Base-by-base conservation (phyloP, 2,797 vertebrate genomes). In the Denticeps clupeoides region DNA sequence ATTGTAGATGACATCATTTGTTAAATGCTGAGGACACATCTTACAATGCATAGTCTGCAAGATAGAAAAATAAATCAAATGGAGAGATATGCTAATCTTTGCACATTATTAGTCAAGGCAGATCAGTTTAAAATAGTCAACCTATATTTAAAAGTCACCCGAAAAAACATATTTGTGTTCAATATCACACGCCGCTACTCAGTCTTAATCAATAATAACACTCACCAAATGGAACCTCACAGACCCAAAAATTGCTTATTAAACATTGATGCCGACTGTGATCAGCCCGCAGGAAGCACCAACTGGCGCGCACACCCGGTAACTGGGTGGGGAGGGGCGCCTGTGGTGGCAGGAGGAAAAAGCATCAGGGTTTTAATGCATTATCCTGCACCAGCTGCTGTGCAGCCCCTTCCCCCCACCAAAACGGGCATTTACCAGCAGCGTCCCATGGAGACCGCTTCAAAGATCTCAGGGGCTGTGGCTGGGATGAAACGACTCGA, bases 301-400 rank as follows among this genome's bases (percentile, higher is more conserved):
- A 61, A 24, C 25, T 25, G 25, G 18, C 19, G 18, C 18, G 18
- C 18, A 19, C 18, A 19, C 18, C 18, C 18, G 47, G 64, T 50
- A 67, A 26, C 7, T 9, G 16, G 40, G 18, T 49, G 45, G 41
- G 61, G 62, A 53, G 43, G 12, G 7, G 22, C 47, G 47, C 54
- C 55, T 51, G 67, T 47, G 51, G 47, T 40, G 42, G 48, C 38
- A 75, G 69, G 67, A 70, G 53, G 65, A 77, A 75, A 78, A 79
- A 80, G 72, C 68, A 75, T 70, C 65, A 69, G 21, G 55, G 65
- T 63, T 65, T 76, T 77, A 78, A 81, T 80, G 74, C 65, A 74
- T 82, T 82, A 83, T 77, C 74, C 68, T 62, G 56, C 59, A 72
- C 71, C 79, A 85, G 78, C 81, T 83, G 79, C 77, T 78, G 74